Percentiles rank a stretch among this genome's conserved stretches.
Evolutionary conservation across 2,113 vertebrate species (phyloP).

Genomic region (Fukomys damarensis): DNA sequence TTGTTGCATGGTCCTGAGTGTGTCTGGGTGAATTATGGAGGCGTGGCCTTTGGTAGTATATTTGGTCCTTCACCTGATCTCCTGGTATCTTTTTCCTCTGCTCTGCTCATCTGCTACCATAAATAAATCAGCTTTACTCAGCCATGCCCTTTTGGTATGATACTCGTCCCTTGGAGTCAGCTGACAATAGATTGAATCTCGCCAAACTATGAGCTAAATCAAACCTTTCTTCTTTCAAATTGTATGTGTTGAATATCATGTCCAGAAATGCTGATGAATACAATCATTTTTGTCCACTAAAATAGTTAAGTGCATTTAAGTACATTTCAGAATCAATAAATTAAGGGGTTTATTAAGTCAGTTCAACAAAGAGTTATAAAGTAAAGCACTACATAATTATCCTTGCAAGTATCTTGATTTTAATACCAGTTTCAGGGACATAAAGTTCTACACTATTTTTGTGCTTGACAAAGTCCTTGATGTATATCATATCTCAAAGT

Average conservation of each 20-base stretch:
- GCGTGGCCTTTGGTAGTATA: neutral
- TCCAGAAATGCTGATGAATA: neutral
- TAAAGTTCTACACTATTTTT: neutral
- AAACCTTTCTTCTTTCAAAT: neutral
- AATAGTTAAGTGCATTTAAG: constrained; percentile 34
- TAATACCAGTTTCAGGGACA: constrained; percentile 15
- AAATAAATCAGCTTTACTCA: neutral
- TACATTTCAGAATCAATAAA: constrained; percentile 29
- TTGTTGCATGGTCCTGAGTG: neutral
- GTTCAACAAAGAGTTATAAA: constrained; percentile 44
- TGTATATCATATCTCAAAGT: constrained; percentile 14
- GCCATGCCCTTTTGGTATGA: neutral
- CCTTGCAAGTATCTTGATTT: constrained; percentile 40
- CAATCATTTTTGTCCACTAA: constrained; percentile 3
- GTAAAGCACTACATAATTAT: constrained; percentile 25
- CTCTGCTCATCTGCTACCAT: neutral
- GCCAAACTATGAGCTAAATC: neutral
- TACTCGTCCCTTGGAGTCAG: neutral
- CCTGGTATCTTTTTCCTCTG: neutral
- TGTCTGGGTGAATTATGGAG: neutral
- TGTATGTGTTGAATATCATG: neutral
- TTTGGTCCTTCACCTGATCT: neutral
- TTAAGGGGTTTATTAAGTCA: neutral
- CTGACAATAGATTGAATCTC: neutral
- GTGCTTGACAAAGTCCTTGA: constrained; percentile 30